Evolutionary conservation across 2,797 vertebrate genomes (phyloP), one percentile per base, ranked within the genome.

Genomic region (Valencia hispanica): DNA sequence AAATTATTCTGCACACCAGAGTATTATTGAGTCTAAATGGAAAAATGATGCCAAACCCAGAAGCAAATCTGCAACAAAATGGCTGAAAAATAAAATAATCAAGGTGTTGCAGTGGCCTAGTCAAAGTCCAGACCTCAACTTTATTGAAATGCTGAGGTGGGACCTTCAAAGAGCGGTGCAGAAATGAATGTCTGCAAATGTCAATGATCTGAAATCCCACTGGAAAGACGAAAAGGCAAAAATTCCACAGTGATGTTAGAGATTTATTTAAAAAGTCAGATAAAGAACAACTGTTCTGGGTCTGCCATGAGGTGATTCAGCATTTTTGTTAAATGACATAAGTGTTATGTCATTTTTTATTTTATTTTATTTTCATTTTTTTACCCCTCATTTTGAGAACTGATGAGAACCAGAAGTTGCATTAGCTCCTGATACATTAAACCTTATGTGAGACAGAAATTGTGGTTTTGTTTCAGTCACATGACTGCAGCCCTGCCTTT

Each of bases 401-500:
- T 32, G 14, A 51, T 71, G 25, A 55, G 50, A 27, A 27, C 61
- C 61, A 66, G 34, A 65, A 36, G 61, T 34, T 34, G 20, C 10
- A 22, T 71, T 53, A 71, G 34, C 6, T 51, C 32, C 48, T 51
- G 32, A 36, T 51, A 71, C 34, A 53, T 53, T 53, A 55, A 71
- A 41, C 70, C 12, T 53, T 25, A n/a, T 39, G 20, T 34, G 10
- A 70, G 47, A 70, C 30, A 32, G 47, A 50, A 48, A 39, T n/a
- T 55, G 70, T n/a, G 14, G 20, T 51, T 70, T 51, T 50, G 47
- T 50, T 70, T 70, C 36, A 66, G 25, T 53, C 32, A 39, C 70
- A 70, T 51, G 48, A 71, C 70, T 71, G 70, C 43, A 36, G 48
- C 48, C 17, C 70, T 71, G 70, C 48, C 70, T 71, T 71, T 71